phyloP scores from a whole-genome alignment of 2,888 invertebrate species.

The Nomada ferruginata region DNA sequence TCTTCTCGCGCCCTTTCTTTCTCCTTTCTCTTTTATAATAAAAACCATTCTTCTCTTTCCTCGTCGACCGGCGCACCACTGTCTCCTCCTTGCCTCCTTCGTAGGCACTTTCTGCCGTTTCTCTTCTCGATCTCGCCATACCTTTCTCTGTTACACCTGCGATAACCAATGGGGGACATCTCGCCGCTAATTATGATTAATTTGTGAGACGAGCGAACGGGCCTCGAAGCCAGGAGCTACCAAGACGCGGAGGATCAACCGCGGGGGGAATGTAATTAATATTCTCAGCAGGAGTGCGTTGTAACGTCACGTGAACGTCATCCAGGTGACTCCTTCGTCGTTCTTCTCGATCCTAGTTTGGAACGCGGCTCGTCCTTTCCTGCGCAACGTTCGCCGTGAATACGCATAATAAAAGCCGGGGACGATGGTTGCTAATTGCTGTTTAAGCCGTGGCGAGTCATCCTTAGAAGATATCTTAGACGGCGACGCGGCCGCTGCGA shows the following conservation, averaged over 20 bases:
- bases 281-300: constrained; percentile 78
- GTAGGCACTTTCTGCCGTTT: background rate
- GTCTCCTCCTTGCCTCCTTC: background rate
- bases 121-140: background rate
- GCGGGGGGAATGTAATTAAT: constrained; percentile 77
- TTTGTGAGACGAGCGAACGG: constrained; percentile 72
- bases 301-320: constrained; percentile 72
- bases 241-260: constrained; percentile 51
- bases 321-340: constrained; percentile 72
- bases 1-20: constrained; percentile 3
- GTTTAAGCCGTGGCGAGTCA: constrained; percentile 15
- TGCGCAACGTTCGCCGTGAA: background rate
- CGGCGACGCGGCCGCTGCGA: background rate
- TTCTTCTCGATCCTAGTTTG: constrained; percentile 47
- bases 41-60: constrained; percentile 11
- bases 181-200: constrained; percentile 82
- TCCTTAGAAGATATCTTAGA: background rate
- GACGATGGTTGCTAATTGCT: constrained; percentile 36
- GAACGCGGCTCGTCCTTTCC: background rate
- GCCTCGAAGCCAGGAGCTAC: constrained; percentile 70
- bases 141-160: background rate
- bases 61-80: too few species aligned
- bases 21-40: background rate
- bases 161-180: constrained; percentile 74
- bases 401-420: constrained; percentile 15